Percentiles rank a stretch among this genome's conserved stretches.
Conservation (phyloP, 2,113 vertebrate genomes). For the Notarius lentiginosus region DNA sequence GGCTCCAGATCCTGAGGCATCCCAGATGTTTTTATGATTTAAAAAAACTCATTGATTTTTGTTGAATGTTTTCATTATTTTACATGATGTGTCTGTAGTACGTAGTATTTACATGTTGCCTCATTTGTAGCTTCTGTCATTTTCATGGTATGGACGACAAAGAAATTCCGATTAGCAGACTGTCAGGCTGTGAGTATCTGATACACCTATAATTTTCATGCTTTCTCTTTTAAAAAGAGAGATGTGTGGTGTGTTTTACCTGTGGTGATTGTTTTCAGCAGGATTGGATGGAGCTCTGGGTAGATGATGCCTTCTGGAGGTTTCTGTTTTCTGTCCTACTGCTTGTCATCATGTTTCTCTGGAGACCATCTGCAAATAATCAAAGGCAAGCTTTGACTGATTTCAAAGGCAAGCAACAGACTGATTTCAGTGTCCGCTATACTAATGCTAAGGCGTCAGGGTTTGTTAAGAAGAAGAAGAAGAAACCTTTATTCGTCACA, state of each 20-base stretch:
- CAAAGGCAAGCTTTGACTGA: conserved; percentile 71
- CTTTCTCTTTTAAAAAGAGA: not conserved
- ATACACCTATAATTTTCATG: not conserved
- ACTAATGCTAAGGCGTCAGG: too few species aligned
- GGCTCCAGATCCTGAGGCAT: not conserved
- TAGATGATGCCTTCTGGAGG: conserved; percentile 88
- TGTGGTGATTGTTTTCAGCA: conserved; percentile 45
- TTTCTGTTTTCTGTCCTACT: conserved; percentile 84
- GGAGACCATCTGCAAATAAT: conserved; percentile 88
- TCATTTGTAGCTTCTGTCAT: conserved; percentile 79
- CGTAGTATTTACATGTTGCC: not conserved
- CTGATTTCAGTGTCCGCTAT: not conserved
- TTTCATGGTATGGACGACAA: conserved; percentile 84
- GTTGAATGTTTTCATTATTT: not conserved
- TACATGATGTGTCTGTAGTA: not conserved
- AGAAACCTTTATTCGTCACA: too few species aligned
- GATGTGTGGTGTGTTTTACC: not conserved
- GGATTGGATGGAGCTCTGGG: conserved; percentile 89
- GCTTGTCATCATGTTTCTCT: conserved; percentile 87
- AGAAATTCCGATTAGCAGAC: conserved; percentile 78
- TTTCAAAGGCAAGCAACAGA: not conserved
- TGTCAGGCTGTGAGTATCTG: conserved; percentile 82
- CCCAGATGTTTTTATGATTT: not conserved
- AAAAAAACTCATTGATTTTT: not conserved
- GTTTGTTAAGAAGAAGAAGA: too few species aligned